A percentile compares a stretch with the other conserved stretches of the same genome.
Conservation (phyloP, 2,888 invertebrate species). For the Cephus spinipes region DNA sequence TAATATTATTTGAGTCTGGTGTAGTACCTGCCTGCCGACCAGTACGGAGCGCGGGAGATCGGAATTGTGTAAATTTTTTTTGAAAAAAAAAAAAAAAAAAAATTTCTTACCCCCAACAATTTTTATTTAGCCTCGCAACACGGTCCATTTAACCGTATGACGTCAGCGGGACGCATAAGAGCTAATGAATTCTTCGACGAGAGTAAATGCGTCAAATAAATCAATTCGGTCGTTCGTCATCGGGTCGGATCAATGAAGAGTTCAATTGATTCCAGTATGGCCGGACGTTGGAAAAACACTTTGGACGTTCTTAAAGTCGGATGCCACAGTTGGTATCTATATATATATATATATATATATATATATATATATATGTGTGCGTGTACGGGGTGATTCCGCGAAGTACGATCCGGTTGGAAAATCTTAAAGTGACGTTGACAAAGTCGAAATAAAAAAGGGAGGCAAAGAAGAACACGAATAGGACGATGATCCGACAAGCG, state of each 20-base stretch:
- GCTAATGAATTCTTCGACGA: neutral
- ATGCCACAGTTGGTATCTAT: neutral
- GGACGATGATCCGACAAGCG: neutral
- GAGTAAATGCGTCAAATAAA: slow-evolving; percentile 39
- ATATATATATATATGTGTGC: too few species aligned
- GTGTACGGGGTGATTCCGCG: neutral
- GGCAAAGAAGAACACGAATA: neutral
- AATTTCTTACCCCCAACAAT: neutral
- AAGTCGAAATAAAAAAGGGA: neutral
- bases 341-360: too few species aligned
- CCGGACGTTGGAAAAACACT: slow-evolving; percentile 5
- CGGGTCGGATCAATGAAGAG: slow-evolving; percentile 52
- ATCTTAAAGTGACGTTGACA: neutral
- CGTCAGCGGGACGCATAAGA: neutral
- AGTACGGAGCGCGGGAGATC: neutral
- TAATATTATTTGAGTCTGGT: neutral
- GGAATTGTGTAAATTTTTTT: too few species aligned
- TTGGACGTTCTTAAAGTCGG: slow-evolving; percentile 1
- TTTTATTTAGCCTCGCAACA: neutral
- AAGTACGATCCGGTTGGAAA: neutral
- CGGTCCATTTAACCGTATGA: neutral
- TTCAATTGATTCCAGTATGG: slow-evolving; percentile 39
- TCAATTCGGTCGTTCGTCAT: slow-evolving; percentile 47
- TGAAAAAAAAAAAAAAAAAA: too few species aligned
- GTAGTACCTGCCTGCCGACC: neutral